Percentiles rank a stretch among this genome's conserved stretches.
phyloP scores from a whole-genome alignment of 2,797 vertebrate genomes.

The Cynopterus sphinx region DNA sequence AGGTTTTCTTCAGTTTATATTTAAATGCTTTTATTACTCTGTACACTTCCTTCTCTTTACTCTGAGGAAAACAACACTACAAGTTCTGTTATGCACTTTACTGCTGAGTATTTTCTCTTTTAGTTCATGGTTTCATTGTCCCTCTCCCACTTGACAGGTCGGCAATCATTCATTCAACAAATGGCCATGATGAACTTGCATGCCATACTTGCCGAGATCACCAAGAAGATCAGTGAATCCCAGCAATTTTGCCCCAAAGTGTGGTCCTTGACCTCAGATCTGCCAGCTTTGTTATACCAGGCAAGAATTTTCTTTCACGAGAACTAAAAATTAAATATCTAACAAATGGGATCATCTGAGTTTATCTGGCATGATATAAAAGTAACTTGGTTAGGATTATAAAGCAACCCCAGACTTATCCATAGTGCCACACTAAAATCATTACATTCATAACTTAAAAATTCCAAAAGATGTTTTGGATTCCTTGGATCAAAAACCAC shows the following conservation, averaged over 20 bases:
- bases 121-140: background rate
- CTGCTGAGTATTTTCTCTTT: background rate
- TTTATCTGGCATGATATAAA: background rate
- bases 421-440: background rate
- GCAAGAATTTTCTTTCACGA: background rate
- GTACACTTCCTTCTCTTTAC: conserved; percentile 46
- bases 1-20: conserved; percentile 56
- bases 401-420: conserved; percentile 10
- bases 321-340: background rate
- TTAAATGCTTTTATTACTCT: conserved; percentile 50
- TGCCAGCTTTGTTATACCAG: background rate
- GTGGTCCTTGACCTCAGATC: background rate
- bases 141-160: background rate
- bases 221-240: background rate
- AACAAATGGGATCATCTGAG: background rate
- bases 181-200: background rate
- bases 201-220: background rate
- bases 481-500: background rate
- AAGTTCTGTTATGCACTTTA: background rate
- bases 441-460: background rate
- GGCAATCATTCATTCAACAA: background rate
- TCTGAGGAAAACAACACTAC: background rate
- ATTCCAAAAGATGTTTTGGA: background rate
- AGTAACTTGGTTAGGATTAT: background rate
- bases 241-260: background rate